A percentile compares a stretch with the other conserved stretches of the same genome.
Evolutionary conservation across 2,797 vertebrate genomes (phyloP).

Genomic region (Calcarius lapponicus): DNA sequence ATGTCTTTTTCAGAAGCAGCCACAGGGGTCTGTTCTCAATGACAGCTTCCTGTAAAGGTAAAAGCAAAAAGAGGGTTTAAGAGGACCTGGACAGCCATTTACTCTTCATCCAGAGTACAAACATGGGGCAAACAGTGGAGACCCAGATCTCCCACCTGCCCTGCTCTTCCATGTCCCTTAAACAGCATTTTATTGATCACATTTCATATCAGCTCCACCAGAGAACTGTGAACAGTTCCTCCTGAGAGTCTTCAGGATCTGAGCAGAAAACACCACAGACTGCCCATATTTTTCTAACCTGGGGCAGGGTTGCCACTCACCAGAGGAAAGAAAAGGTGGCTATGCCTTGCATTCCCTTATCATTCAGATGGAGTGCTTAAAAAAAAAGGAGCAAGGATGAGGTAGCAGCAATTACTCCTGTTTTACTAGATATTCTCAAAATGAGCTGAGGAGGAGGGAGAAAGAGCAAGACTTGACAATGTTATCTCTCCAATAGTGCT

Average conservation of each 20-base stretch:
- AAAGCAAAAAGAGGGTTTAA: not conserved
- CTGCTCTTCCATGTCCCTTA: not conserved
- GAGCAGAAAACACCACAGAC: not conserved
- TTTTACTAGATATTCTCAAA: not conserved
- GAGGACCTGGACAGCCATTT: not conserved
- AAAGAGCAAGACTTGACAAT: not conserved
- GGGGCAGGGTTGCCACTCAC: not conserved
- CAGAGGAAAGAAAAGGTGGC: not conserved
- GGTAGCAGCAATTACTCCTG: not conserved
- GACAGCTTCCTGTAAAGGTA: slow-evolving; percentile 71
- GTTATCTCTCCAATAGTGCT: not conserved
- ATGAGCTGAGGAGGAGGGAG: not conserved
- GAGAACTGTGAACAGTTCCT: not conserved
- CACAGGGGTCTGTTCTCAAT: slow-evolving; percentile 78
- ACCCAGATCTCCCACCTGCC: not conserved
- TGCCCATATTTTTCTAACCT: not conserved
- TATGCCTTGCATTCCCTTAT: not conserved
- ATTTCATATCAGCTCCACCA: not conserved
- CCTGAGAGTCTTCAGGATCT: not conserved
- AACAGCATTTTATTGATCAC: not conserved
- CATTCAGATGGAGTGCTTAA: not conserved
- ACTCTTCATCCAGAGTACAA: not conserved
- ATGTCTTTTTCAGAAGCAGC: slow-evolving; percentile 69
- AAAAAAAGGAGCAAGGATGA: not conserved
- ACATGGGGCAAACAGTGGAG: not conserved